phyloP scores from a whole-genome alignment of 2,113 vertebrate genomes.

The Tympanuchus pallidicinctus region DNA sequence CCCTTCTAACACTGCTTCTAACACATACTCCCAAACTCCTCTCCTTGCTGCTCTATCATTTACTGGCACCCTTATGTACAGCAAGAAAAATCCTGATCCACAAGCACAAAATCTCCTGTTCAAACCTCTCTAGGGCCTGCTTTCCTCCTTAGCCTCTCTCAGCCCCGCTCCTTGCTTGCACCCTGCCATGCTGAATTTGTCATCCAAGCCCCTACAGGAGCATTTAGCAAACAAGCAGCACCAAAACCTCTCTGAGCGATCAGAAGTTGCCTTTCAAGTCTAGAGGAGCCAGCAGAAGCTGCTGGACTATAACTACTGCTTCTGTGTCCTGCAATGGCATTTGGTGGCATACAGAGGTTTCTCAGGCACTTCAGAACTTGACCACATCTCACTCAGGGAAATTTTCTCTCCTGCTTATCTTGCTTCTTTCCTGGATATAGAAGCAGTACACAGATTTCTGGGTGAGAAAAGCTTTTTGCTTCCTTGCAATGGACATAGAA shows the following conservation, averaged over 20 bases:
- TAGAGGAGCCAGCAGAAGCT: slow-evolving; percentile 1
- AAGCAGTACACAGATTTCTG: not conserved
- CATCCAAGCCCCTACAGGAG: not conserved
- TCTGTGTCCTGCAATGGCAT: not conserved
- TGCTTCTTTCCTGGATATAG: not conserved
- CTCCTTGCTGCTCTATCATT: not conserved
- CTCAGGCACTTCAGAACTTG: not conserved
- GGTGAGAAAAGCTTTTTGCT: not conserved
- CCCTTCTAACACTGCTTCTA: not conserved
- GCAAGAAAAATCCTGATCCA: not conserved
- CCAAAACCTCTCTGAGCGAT: not conserved
- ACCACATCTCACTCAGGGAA: not conserved
- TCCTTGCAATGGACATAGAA: not conserved
- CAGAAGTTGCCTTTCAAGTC: not conserved
- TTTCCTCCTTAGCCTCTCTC: not conserved
- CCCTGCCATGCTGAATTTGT: not conserved
- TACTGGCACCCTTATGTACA: too few species aligned
- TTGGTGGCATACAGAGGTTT: not conserved
- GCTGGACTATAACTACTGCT: not conserved
- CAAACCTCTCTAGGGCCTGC: not conserved
- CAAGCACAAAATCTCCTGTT: not conserved
- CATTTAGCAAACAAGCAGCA: not conserved
- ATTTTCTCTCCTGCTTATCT: not conserved
- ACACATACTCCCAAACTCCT: fast-evolving
- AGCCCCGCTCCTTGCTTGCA: not conserved